Evolutionary conservation across 2,888 invertebrate genomes (phyloP).

Genomic region (Rotaria socialis): DNA sequence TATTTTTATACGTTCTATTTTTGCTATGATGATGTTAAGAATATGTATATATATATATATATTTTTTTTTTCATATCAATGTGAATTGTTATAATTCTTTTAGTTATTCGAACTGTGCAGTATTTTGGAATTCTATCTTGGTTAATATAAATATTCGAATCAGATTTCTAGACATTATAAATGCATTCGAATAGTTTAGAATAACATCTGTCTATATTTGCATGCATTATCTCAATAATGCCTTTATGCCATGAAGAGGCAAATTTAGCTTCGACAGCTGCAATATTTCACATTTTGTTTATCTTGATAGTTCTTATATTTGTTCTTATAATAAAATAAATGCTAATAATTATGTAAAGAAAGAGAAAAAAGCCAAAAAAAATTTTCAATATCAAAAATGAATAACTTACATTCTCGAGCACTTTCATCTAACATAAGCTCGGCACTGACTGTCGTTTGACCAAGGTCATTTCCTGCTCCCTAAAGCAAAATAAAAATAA

Average conservation of each 20-base stretch:
- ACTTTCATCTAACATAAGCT: background rate
- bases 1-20: background rate
- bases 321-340: background rate
- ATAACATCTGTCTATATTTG: constrained; percentile 21
- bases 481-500: background rate
- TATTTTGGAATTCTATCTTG: background rate
- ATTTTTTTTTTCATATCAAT: background rate
- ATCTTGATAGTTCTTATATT: background rate
- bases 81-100: too few relatives aligned
- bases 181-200: background rate
- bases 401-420: background rate
- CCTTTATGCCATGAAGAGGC: background rate
- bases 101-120: too few relatives aligned
- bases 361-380: background rate
- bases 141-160: background rate
- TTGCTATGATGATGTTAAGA: too few relatives aligned
- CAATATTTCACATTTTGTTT: background rate
- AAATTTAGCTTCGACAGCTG: background rate
- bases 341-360: background rate
- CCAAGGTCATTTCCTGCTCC: background rate
- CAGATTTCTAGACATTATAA: background rate
- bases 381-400: background rate
- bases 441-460: background rate
- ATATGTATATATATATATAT: too few relatives aligned
- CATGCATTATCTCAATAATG: background rate